A percentile compares a stretch with the other conserved stretches of the same genome.
phyloP scores from a whole-genome alignment of 2,797 vertebrate genomes.

The Acropternis orthonyx region DNA sequence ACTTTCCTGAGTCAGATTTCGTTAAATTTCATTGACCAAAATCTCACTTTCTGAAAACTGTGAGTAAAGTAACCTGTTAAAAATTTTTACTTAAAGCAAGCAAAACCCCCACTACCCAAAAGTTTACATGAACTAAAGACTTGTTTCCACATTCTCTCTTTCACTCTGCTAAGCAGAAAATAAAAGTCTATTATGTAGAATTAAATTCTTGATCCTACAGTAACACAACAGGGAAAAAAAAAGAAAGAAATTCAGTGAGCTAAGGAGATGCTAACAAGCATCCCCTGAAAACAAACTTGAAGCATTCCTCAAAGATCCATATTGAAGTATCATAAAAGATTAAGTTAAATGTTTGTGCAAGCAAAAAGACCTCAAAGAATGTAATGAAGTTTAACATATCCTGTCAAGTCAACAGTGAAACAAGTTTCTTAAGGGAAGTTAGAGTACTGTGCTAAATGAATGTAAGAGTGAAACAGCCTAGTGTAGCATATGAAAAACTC shows the following conservation, averaged over 20 bases:
- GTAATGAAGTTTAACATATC: not conserved
- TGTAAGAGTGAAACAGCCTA: not conserved
- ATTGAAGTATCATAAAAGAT: not conserved
- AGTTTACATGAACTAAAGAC: not conserved
- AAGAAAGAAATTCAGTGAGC: not conserved
- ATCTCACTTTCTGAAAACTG: not conserved
- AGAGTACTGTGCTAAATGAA: not conserved
- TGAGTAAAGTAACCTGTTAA: not conserved
- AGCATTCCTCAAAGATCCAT: not conserved
- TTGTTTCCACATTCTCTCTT: not conserved
- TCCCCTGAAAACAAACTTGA: not conserved
- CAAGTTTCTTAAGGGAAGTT: not conserved
- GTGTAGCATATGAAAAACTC: not conserved
- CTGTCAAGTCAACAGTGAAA: not conserved
- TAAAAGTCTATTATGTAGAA: not conserved
- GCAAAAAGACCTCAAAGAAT: not conserved
- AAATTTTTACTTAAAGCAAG: not conserved
- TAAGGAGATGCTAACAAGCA: not conserved
- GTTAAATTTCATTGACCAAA: not conserved
- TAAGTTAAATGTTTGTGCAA: not conserved
- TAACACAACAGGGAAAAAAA: not conserved
- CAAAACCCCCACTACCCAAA: not conserved
- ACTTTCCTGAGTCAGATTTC: not conserved
- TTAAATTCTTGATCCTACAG: not conserved
- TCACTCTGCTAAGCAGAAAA: not conserved